phyloP scores from a whole-genome alignment of 2,888 invertebrate species.

The Mycalesis mineus region DNA sequence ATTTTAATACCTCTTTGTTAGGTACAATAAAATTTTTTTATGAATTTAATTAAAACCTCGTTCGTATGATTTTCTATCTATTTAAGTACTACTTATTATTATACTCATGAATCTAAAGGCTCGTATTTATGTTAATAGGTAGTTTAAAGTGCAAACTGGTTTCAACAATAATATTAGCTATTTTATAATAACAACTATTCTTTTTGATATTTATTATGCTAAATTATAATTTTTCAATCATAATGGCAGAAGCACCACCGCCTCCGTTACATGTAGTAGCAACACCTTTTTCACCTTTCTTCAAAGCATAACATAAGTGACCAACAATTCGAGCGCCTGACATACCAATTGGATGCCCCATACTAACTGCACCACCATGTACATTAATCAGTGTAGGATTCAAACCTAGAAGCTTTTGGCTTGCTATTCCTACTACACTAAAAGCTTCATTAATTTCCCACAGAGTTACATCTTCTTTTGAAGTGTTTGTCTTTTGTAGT shows the following conservation, averaged over 20 bases:
- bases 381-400: constrained; percentile 94
- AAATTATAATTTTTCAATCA: constrained; percentile 95
- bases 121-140: too few species aligned
- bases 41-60: too few species aligned
- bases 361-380: constrained; percentile 98
- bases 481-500: constrained; percentile 88
- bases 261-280: constrained; percentile 99
- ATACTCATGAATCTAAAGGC: too few species aligned
- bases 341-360: constrained; percentile 99
- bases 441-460: constrained; percentile 99
- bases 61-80: too few species aligned
- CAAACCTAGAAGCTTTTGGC: constrained; percentile 89
- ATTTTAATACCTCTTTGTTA: too few species aligned
- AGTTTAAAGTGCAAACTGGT: too few species aligned
- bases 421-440: constrained; percentile 95
- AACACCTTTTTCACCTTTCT: constrained; percentile 95
- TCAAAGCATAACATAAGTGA: constrained; percentile 93
- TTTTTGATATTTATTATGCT: too few species aligned
- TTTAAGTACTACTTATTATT: too few species aligned
- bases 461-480: constrained; percentile 90
- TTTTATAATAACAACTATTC: too few species aligned
- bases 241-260: constrained; percentile 97
- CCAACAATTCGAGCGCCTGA: constrained; percentile 96
- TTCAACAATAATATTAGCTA: too few species aligned
- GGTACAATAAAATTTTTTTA: too few species aligned